Evolutionary conservation across 2,797 vertebrate species (phyloP), one percentile per base, ranked within the genome.

Genomic region (Calcarius lapponicus): DNA sequence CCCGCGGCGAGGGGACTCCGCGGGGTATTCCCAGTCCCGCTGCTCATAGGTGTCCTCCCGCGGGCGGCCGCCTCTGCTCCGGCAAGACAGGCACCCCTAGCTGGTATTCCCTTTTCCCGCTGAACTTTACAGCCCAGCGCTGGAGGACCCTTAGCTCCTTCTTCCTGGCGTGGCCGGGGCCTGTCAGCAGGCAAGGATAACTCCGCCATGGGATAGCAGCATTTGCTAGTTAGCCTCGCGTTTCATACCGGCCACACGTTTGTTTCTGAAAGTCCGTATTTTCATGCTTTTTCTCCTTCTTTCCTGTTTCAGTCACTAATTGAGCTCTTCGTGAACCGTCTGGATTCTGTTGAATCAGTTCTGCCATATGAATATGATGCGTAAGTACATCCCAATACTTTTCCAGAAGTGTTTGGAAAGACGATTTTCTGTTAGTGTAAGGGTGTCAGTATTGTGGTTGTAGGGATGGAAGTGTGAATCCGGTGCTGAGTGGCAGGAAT

Each of bases 321-420:
- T 34, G 97, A 99, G 95, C 96, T 99, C 36, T 99, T 98, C 96
- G 98, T 99, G 86, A 99, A 99, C 88, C 98, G 98, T 19, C 86
- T 99, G 97, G 99, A 99, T 96, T 99, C 99, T 0, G 98, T 99
- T 53, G 98, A 99, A 95, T 99, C 99, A 6, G 98, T 99, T 56
- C 96, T 99, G 48, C 98, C 98, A 0, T 99, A 99, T 32, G 98
- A 99, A 79, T 99, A 99, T 86, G 98, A 99, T 54, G 98, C 97
- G 98, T 99, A 98, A 98, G 98, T 99, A 93, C 13, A 4, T 42
- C 1, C 3, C 17, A 22, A 0, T 26, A 24, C 25, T 20, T 51
- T 73, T 40, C n/a, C 31, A 8, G 67, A 16, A 43, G 54, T 2
- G 6, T 38, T 70, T 50, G 36, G 74, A 29, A 67, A 66, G 40